Percentiles rank a stretch among this genome's conserved stretches.
Conservation (phyloP, 2,113 vertebrate species). For the Choloepus hoffmanni region DNA sequence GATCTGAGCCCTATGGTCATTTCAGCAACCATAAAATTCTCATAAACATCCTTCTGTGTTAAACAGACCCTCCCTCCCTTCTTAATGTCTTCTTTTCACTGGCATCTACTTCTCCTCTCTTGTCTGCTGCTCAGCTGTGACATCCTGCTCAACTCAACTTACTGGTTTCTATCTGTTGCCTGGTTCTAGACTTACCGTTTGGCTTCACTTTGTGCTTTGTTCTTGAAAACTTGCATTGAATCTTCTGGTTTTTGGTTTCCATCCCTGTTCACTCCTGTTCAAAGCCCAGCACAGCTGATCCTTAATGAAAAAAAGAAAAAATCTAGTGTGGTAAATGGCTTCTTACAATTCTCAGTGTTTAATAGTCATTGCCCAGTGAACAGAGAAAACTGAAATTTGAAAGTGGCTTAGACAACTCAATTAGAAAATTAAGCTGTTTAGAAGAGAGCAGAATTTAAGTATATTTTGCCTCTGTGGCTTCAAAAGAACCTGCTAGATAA, state of each 20-base stretch:
- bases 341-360: background rate
- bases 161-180: background rate
- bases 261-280: background rate
- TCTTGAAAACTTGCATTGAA: background rate
- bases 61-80: background rate
- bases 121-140: background rate
- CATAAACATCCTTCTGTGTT: background rate
- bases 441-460: background rate
- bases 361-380: background rate
- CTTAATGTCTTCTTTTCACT: background rate
- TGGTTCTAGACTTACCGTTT: background rate
- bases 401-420: background rate
- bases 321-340: background rate
- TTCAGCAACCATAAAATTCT: background rate
- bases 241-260: background rate
- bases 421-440: background rate
- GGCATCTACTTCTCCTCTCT: background rate
- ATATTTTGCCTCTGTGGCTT: background rate
- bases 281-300: background rate
- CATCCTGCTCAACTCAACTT: background rate
- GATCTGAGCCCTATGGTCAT: background rate
- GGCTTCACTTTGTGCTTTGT: background rate
- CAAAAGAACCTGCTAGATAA: background rate
- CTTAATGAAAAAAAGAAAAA: background rate
- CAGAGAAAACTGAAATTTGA: background rate